Evolutionary conservation across 2,888 invertebrate species (phyloP).

Genomic region (Eurytoma adleriae): DNA sequence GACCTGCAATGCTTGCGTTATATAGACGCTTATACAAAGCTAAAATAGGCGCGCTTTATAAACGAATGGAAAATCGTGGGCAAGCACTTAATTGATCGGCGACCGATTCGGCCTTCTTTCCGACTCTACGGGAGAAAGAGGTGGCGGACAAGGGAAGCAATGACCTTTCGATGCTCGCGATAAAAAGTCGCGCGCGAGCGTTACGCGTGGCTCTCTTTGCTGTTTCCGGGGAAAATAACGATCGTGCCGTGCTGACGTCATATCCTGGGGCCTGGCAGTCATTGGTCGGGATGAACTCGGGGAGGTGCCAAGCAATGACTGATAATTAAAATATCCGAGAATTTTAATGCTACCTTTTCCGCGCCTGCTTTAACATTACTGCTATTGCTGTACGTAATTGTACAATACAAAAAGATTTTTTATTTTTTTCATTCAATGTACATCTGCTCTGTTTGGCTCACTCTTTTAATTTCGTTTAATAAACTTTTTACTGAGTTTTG

Average conservation of each 20-base stretch:
- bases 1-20: no score
- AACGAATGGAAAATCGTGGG: slow-evolving; percentile 26
- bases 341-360: slow-evolving; percentile 4
- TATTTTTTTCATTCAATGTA: no score
- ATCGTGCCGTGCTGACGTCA: slow-evolving; percentile 1
- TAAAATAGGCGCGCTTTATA: slow-evolving; percentile 3
- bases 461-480: no score
- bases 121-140: neutral
- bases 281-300: neutral
- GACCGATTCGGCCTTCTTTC: slow-evolving; percentile 1
- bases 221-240: slow-evolving; percentile 10
- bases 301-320: slow-evolving; percentile 1
- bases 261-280: slow-evolving; percentile 11
- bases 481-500: no score
- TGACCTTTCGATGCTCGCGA: neutral
- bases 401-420: no score
- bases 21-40: neutral
- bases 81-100: slow-evolving; percentile 21
- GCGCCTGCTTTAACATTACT: no score
- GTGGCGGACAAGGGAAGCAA: slow-evolving; percentile 1
- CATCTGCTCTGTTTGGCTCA: no score
- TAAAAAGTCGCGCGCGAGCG: neutral
- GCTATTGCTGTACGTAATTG: no score
- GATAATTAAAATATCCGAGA: slow-evolving; percentile 26
- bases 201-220: neutral